Base-by-base conservation (phyloP, 2,888 invertebrate genomes). In the Unio delphinus region DNA sequence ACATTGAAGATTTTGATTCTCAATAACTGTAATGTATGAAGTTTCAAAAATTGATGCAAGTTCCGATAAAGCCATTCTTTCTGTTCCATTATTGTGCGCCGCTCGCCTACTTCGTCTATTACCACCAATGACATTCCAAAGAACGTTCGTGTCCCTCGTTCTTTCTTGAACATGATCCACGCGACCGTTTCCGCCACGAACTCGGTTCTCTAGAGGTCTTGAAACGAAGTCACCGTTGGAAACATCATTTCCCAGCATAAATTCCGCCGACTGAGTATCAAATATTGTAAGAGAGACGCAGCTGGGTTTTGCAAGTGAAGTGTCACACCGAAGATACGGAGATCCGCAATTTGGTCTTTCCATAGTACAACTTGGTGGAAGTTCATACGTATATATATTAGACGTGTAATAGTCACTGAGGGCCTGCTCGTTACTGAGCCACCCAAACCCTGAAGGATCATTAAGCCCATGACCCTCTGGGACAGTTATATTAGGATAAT, bases 281-380 rank as follows among this genome's bases (percentile, higher is more conserved):
- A 80, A 82, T 26, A 80, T 72, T n/a, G 79, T 78, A 4, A 77
- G 72, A 3, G 79, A 77, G 8, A 80, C 74, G 60, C 81, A 81
- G 23, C 70, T 72, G 3, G 81, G 75, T 62, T 71, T 67, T 17
- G 65, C 62, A 56, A 74, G 69, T 61, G 75, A 66, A 59, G 74
- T 75, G 30, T 80, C 78, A 65, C 81, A 82, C 0, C 74, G 75
- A 20, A 82, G 73, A 54, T 80, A 70, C 8, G 26, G 20, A 5
- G 79, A 76, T 8, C 79, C 77, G 69, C 80, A 82, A 34, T 72
- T 63, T 11, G 78, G 72, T n/a, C 56, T 67, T 20, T 61, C 57
- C 28, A 28, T 67, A 6, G 78, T 70, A 64, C 80, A 80, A 20
- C 78, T 69, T 58, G 80, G 80, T 23, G 80, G 78, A 15, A 75